A percentile compares a stretch with the other conserved stretches of the same genome.
These are phyloP conservation scores for Hypomesus transpacificus DNA, from an alignment of 2,113 vertebrate genomes.

Conservation along the genomic window DNA sequence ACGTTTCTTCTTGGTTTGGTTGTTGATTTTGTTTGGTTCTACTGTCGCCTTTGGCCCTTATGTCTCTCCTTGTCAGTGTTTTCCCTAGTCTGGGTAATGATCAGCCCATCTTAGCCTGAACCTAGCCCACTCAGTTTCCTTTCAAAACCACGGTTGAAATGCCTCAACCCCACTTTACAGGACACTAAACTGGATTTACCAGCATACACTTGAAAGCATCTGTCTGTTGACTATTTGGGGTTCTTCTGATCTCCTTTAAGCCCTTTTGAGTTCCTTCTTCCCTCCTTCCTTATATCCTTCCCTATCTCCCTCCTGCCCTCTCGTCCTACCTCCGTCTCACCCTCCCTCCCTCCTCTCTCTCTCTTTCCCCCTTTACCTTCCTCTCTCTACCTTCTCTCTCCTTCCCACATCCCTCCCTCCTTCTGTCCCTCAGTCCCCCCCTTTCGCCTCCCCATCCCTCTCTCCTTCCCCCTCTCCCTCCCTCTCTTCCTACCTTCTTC, in stretches of 20 bases:
- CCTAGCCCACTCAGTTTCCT: neutral
- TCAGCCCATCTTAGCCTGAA: neutral
- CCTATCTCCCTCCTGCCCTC: neutral
- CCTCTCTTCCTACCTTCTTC: neutral
- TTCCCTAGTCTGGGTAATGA: conserved; percentile 5
- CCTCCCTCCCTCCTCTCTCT: neutral
- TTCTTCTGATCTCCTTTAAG: neutral
- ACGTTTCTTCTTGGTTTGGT: neutral
- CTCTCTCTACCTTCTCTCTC: conserved; percentile 4
- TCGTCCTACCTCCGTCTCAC: neutral
- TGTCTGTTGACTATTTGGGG: neutral
- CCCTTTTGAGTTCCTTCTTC: neutral
- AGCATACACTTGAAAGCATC: too few relatives aligned
- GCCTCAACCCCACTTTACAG: too few relatives aligned
- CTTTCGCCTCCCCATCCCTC: conserved; percentile 5
- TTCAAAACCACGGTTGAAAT: too few relatives aligned
- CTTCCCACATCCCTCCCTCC: neutral
- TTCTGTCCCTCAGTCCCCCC: neutral
- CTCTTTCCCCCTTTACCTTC: neutral
- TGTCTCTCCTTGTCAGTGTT: conserved; percentile 11
- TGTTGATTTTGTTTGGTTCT: neutral
- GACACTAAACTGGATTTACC: too few relatives aligned
- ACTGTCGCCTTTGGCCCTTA: neutral
- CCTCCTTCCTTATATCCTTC: neutral
- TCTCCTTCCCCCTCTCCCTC: neutral